These are phyloP conservation scores for Hypotaenidia okinawae DNA, from an alignment of 2,797 vertebrate species.

Conservation along the genomic window DNA sequence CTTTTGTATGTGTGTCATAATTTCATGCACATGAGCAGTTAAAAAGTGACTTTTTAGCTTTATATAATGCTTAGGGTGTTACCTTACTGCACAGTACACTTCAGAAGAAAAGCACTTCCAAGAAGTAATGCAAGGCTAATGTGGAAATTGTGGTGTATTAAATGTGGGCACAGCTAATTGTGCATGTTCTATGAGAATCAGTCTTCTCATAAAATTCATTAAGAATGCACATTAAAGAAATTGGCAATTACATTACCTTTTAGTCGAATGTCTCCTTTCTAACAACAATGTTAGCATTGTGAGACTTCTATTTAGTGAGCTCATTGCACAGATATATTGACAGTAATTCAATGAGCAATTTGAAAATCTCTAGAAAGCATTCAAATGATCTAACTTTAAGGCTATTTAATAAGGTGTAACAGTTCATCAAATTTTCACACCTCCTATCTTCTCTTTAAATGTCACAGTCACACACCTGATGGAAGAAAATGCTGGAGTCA, in stretches of 20 bases:
- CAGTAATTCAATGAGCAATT: constrained; percentile 51
- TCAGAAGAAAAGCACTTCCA: constrained; percentile 53
- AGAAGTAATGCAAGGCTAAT: constrained; percentile 69
- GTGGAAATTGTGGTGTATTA: constrained; percentile 59
- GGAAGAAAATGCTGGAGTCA: background rate
- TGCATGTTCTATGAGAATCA: constrained; percentile 71
- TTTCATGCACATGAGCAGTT: constrained; percentile 22
- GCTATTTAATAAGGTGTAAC: background rate
- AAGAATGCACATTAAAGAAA: constrained; percentile 76
- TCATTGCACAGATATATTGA: background rate
- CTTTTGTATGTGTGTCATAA: background rate
- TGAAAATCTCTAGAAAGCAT: constrained; percentile 36
- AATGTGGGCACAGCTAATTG: constrained; percentile 69
- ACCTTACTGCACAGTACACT: constrained; percentile 10
- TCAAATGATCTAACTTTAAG: constrained; percentile 25
- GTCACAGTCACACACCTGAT: background rate
- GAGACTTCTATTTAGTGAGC: constrained; percentile 60
- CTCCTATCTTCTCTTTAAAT: background rate
- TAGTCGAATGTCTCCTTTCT: constrained; percentile 73
- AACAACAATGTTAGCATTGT: constrained; percentile 58
- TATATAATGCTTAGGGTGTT: constrained; percentile 42
- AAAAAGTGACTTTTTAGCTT: constrained; percentile 21
- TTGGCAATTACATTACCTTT: constrained; percentile 68
- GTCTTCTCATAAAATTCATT: constrained; percentile 77
- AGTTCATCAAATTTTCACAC: constrained; percentile 11